phyloP scores from a whole-genome alignment of 2,797 vertebrate species.

The Eulemur coronatus region DNA sequence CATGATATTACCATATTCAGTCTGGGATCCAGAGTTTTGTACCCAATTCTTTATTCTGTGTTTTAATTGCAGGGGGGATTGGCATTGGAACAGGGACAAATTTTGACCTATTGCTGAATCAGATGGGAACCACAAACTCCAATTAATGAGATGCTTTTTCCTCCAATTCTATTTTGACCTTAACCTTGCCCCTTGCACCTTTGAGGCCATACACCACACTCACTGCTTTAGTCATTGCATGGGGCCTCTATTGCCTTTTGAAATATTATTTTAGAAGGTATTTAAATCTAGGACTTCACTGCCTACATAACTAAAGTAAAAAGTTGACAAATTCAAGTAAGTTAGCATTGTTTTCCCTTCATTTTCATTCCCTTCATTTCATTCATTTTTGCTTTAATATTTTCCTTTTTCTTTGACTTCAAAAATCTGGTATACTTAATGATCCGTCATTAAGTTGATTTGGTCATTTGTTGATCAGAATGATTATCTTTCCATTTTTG shows the following conservation, averaged over 20 bases:
- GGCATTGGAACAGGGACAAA: background rate
- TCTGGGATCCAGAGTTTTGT: background rate
- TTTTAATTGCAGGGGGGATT: background rate
- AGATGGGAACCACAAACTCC: background rate
- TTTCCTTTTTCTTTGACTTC: slow-evolving; percentile 20
- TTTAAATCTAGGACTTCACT: background rate
- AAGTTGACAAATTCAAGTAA: background rate
- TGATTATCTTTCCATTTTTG: background rate
- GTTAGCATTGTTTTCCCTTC: background rate
- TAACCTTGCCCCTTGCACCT: background rate
- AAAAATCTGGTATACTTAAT: background rate
- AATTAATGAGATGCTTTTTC: background rate
- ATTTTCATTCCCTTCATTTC: background rate
- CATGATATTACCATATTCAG: background rate
- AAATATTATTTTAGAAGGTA: background rate
- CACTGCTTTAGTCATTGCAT: background rate
- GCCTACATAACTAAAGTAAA: background rate
- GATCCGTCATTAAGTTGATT: background rate
- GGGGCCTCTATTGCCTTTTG: background rate
- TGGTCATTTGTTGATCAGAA: background rate
- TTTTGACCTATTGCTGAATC: background rate
- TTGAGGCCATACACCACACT: background rate
- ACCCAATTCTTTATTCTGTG: background rate
- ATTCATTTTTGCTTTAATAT: background rate
- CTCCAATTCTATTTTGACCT: background rate